phyloP scores from a whole-genome alignment of 2,113 vertebrate species.

The Crotalus helleri region DNA sequence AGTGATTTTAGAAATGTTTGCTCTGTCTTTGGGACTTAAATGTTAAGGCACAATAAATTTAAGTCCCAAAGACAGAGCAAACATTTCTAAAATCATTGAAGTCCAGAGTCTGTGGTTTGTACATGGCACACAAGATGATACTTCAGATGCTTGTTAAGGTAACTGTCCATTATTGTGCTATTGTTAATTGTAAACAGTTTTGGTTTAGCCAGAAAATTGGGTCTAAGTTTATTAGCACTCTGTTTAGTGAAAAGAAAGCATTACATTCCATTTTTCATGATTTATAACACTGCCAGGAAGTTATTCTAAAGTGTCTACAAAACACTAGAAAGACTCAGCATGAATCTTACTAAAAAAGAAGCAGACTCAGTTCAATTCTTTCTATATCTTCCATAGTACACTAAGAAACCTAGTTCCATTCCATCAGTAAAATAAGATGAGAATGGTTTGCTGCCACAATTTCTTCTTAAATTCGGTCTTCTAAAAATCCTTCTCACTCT shows the following conservation, averaged over 20 bases:
- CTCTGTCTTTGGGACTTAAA: slow-evolving; percentile 1
- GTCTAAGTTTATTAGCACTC: slow-evolving; percentile 16
- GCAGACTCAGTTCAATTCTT: not conserved
- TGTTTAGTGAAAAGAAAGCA: not conserved
- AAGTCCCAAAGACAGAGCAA: not conserved
- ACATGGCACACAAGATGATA: not conserved
- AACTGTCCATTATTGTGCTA: not conserved
- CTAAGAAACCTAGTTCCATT: not conserved
- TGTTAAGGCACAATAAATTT: not conserved
- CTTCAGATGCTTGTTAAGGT: not conserved
- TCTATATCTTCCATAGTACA: not conserved
- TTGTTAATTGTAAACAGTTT: slow-evolving; percentile 7
- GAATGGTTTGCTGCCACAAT: not conserved
- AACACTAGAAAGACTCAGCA: not conserved
- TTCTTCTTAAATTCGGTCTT: not conserved
- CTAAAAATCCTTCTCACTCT: not conserved
- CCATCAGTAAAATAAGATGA: not conserved
- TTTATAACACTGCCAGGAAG: not conserved
- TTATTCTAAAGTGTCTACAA: not conserved
- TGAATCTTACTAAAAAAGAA: not conserved
- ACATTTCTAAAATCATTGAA: slow-evolving; percentile 12
- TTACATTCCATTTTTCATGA: slow-evolving; percentile 11
- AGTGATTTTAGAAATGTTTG: slow-evolving; percentile 14
- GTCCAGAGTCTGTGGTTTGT: not conserved
- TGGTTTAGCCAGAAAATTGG: slow-evolving; percentile 3